Base-by-base conservation (phyloP, 2,888 invertebrate genomes). In the Lithophane socia region DNA sequence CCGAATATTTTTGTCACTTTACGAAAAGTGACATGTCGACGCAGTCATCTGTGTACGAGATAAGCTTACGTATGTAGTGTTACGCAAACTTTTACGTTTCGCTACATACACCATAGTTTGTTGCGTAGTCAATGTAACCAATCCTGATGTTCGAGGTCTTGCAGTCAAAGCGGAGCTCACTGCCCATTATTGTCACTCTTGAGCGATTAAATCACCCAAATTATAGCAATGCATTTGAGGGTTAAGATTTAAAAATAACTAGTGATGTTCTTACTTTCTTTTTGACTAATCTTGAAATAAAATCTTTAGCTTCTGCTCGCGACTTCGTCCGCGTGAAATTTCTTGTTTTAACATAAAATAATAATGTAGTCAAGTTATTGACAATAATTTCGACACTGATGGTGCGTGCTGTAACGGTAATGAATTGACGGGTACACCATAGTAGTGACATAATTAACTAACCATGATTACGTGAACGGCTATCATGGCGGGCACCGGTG, bases 401-500 rank as follows among this genome's bases (percentile, higher is more conserved):
- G 13, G 24, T 61, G 37, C 24, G 16, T 54, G 67, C 18, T 61
- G 12, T 61, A 67, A 67, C 60, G 29, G 65, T 75, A 58, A 75
- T 73, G 49, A 72, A 79, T 70, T 75, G 72, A 58, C 56, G 29
- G 63, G 66, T 21, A 63, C 64, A 29, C 64, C 64, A 66, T 68
- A 61, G 13, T 61, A 70, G 65, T 85, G 79, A 79, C 74, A 77
- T 81, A 77, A 82, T 84, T 80, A 82, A 79, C 79, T 66, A 52
- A 63, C 37, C 60, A 77, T 67, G 67, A 79, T 79, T 75, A 75
- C 58, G 63, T 47, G 66, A 29, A 60, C 56, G 24, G 66, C 66
- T 79, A 78, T 86, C 77, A 88, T 29, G 37, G 68, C 63, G 77
- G 49, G 21, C 79, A 86, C 71, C 73, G 77, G 63, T 71, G 84